Conservation (phyloP, 2,113 vertebrate species). For the Turnix velox region DNA sequence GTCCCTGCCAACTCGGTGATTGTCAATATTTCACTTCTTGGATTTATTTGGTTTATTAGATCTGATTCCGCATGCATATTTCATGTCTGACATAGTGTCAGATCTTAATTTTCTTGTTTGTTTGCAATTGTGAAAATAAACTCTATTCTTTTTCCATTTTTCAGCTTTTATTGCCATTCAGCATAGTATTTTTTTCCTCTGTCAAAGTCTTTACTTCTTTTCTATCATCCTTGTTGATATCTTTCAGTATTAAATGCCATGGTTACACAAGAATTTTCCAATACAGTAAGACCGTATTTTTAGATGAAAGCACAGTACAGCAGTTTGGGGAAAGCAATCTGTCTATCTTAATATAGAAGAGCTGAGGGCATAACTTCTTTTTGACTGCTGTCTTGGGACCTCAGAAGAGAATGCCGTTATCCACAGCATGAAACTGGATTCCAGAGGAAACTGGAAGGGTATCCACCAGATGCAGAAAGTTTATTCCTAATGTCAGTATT, state of each 20-base stretch:
- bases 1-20: neutral
- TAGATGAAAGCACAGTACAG: neutral
- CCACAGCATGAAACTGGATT: neutral
- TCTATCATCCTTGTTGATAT: neutral
- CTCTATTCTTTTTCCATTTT: neutral
- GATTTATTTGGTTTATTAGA: neutral
- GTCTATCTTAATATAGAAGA: neutral
- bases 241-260: neutral
- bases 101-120: neutral
- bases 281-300: neutral
- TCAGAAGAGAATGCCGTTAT: neutral
- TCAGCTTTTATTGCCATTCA: neutral
- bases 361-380: neutral
- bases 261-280: neutral
- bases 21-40: neutral
- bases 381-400: neutral
- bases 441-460: neutral
- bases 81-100: neutral
- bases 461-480: neutral
- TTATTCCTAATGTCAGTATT: accelerated
- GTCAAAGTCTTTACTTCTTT: neutral
- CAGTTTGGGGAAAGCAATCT: neutral
- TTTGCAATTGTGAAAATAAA: neutral
- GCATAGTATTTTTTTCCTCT: neutral
- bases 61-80: neutral